Evolutionary conservation across 2,888 invertebrate genomes (phyloP), one percentile per base, ranked within the genome.

Genomic region (Sarcophaga caerulescens): DNA sequence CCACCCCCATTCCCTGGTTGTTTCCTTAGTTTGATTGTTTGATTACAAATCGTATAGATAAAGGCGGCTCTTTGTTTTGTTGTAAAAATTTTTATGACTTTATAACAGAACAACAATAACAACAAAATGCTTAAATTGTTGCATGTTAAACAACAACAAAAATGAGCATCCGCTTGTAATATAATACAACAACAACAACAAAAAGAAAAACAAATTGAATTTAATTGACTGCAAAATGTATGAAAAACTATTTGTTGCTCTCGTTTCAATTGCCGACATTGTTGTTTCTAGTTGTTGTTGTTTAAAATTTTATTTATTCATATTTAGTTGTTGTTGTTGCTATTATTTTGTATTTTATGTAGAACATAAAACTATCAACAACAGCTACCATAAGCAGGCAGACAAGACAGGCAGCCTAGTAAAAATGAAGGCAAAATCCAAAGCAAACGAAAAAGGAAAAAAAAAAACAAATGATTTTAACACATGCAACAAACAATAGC

Each of bases 141-240:
- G 60, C 25, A 23, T 19, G 70, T 35, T 35, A 35, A 35, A 57
- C 66, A 69, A 44, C 19, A 25, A 77, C 17, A 77, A 81, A 83
- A 84, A 81, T 70, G 75, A 75, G 45, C 76, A 85, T 87, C 85
- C 84, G 85, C 77, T 85, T 84, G 77, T 66, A 75, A 35, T 52
- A 17, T 52, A 52, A 17, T 52, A 17, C 17, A 52, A 47, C 2
- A 11, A 52, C 63, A 60, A 69, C 25, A 47, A 57, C 66, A 74
- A 75, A 47, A 84, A 87, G 78, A 78, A 87, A 14, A 77, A 74
- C 81, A 82, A 88, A 88, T 89, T 89, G 87, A 89, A 88, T 89
- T 89, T 88, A 89, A 89, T 89, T 89, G 88, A 88, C 85, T 88
- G 88, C 88, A 86, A 89, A 89, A 89, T 88, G 87, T 85, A 78